These are phyloP conservation scores for Eremobia ochroleuca DNA, from an alignment of 2,888 invertebrate species.

Conservation along the genomic window DNA sequence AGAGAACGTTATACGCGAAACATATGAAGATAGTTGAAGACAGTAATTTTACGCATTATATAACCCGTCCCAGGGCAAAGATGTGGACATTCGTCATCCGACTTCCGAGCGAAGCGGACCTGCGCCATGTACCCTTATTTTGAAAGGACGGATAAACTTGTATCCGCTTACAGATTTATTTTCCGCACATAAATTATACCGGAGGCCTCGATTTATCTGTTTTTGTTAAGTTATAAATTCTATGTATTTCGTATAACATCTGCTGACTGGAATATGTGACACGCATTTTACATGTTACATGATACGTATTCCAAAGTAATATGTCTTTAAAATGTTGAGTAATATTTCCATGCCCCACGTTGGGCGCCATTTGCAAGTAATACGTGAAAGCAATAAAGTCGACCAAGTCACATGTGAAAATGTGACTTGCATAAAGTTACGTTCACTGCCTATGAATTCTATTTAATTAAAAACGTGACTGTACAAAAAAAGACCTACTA, in stretches of 20 bases:
- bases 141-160: constrained; percentile 84
- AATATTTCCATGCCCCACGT: constrained; percentile 62
- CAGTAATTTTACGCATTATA: constrained; percentile 89
- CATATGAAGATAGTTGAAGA: constrained; percentile 84
- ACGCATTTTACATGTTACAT: constrained; percentile 47
- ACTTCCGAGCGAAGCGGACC: constrained; percentile 78
- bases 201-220: constrained; percentile 73
- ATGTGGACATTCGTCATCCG: constrained; percentile 86
- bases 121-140: constrained; percentile 80
- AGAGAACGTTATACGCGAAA: constrained; percentile 74
- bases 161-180: constrained; percentile 86
- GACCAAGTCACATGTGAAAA: constrained; percentile 76
- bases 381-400: constrained; percentile 74
- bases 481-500: constrained; percentile 70
- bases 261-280: constrained; percentile 56
- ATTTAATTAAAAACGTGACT: constrained; percentile 86
- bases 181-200: constrained; percentile 80
- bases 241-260: constrained; percentile 66
- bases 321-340: constrained; percentile 55
- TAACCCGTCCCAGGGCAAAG: constrained; percentile 84
- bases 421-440: constrained; percentile 79
- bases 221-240: constrained; percentile 69
- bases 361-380: constrained; percentile 75
- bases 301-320: constrained; percentile 55
- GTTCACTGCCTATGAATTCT: constrained; percentile 77